Conservation (phyloP, 2,113 vertebrate genomes). For the Monopterus albus region DNA sequence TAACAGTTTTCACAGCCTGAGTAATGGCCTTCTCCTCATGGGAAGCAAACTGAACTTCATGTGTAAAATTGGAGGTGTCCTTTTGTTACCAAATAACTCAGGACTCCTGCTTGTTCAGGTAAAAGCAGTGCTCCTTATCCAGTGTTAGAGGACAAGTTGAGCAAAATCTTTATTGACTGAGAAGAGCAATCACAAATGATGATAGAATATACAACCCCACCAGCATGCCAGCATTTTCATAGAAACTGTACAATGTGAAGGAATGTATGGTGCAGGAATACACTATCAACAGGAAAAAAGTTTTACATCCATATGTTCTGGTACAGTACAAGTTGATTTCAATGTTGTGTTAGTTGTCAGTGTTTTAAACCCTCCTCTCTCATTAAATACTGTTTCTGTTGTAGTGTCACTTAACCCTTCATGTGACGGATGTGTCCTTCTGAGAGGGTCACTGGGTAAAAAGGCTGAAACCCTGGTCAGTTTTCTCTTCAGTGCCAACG, state of each 20-base stretch:
- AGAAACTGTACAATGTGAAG: slow-evolving; percentile 78
- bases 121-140: not conserved
- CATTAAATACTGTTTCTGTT: slow-evolving; percentile 5
- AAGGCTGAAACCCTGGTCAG: slow-evolving; percentile 8
- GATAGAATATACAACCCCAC: slow-evolving; percentile 76
- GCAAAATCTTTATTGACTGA: slow-evolving; percentile 78
- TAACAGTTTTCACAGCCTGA: too few species aligned
- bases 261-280: slow-evolving; percentile 73
- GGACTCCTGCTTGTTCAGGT: too few species aligned
- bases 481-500: slow-evolving; percentile 7
- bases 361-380: slow-evolving; percentile 17
- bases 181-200: slow-evolving; percentile 77
- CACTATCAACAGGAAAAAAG: slow-evolving; percentile 30
- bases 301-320: slow-evolving; percentile 68
- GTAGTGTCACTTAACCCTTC: slow-evolving; percentile 25
- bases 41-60: too few species aligned
- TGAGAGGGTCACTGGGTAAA: not conserved
- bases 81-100: too few species aligned
- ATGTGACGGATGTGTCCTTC: not conserved
- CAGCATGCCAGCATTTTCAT: slow-evolving; percentile 77
- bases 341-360: slow-evolving; percentile 15
- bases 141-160: slow-evolving; percentile 49
- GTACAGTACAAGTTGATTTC: slow-evolving; percentile 62
- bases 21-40: too few species aligned
- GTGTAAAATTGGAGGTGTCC: too few species aligned